These are phyloP conservation scores for Meteorus colon DNA, from an alignment of 2,888 invertebrate species.

Conservation along the genomic window DNA sequence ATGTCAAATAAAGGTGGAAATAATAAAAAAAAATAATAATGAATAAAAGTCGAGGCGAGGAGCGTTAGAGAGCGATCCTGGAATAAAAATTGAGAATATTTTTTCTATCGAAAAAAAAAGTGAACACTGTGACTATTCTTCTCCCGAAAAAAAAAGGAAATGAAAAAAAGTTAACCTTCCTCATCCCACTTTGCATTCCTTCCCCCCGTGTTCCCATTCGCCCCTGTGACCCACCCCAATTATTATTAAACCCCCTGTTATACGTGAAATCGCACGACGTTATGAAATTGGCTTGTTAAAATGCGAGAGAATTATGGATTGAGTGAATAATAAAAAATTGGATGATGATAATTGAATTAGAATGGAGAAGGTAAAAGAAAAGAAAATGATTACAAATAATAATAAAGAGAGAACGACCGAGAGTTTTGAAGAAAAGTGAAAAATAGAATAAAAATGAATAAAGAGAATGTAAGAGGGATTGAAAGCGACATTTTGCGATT, in stretches of 20 bases:
- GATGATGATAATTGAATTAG: background rate
- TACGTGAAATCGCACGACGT: slow-evolving; percentile 65
- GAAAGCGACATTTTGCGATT: slow-evolving; percentile 63
- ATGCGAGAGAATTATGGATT: slow-evolving; percentile 55
- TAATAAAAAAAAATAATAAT: background rate
- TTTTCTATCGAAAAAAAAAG: slow-evolving; percentile 60
- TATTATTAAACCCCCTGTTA: slow-evolving; percentile 60
- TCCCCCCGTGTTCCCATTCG: background rate
- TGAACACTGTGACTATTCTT: slow-evolving; percentile 47
- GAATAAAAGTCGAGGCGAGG: slow-evolving; percentile 39
- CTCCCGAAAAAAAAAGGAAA: slow-evolving; percentile 44
- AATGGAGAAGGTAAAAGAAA: background rate
- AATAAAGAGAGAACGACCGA: slow-evolving; percentile 38
- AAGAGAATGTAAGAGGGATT: slow-evolving; percentile 53
- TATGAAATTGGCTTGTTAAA: slow-evolving; percentile 63
- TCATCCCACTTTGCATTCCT: slow-evolving; percentile 49
- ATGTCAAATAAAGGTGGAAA: slow-evolving; percentile 3
- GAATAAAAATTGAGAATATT: slow-evolving; percentile 58
- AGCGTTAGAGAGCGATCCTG: slow-evolving; percentile 45
- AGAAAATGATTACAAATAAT: background rate
- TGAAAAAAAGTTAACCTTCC: slow-evolving; percentile 46
- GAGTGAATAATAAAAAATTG: slow-evolving; percentile 25
- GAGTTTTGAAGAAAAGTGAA: slow-evolving; percentile 49
- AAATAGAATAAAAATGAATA: slow-evolving; percentile 36
- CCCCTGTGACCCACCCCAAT: background rate